Percentiles rank a stretch among this genome's conserved stretches.
phyloP scores from a whole-genome alignment of 92 coral and sea anemone genomes.

The Epizoanthus ramosus region DNA sequence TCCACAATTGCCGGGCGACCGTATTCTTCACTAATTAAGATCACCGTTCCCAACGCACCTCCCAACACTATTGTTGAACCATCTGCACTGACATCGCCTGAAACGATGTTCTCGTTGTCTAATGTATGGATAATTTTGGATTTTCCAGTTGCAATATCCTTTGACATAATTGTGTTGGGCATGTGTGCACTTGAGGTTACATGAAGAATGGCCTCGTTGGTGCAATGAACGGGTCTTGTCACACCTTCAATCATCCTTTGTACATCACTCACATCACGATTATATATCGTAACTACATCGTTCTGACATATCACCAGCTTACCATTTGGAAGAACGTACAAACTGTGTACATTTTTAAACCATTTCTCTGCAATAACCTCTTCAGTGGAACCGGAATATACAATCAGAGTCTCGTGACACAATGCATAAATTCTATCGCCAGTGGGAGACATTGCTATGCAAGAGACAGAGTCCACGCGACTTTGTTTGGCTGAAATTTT shows the following conservation, averaged over 20 bases:
- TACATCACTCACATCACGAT: not conserved
- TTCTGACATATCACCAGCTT: constrained; percentile 6
- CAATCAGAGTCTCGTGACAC: constrained; percentile 3
- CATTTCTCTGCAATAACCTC: not conserved
- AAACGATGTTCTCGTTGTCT: constrained; percentile 3
- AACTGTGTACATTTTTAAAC: not conserved
- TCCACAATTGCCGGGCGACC: not conserved
- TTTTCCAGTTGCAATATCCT: not conserved
- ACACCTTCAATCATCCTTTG: not conserved
- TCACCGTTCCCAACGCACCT: not conserved
- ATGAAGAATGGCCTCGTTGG: not conserved
- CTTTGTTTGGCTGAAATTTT: not conserved
- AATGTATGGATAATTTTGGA: not conserved
- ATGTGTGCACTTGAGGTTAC: not conserved
- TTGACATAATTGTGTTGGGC: constrained; percentile 5
- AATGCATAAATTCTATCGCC: not conserved
- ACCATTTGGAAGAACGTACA: constrained; percentile 13
- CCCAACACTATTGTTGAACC: not conserved
- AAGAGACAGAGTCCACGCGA: not conserved
- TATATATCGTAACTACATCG: not conserved
- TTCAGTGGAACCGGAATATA: not conserved
- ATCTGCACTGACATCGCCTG: constrained; percentile 10
- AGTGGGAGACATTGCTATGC: constrained; percentile 1
- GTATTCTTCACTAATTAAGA: not conserved
- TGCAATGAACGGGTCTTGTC: constrained; percentile 5